These are phyloP conservation scores for Encarsia formosa DNA, from an alignment of 2,888 invertebrate genomes.

Conservation along the genomic window DNA sequence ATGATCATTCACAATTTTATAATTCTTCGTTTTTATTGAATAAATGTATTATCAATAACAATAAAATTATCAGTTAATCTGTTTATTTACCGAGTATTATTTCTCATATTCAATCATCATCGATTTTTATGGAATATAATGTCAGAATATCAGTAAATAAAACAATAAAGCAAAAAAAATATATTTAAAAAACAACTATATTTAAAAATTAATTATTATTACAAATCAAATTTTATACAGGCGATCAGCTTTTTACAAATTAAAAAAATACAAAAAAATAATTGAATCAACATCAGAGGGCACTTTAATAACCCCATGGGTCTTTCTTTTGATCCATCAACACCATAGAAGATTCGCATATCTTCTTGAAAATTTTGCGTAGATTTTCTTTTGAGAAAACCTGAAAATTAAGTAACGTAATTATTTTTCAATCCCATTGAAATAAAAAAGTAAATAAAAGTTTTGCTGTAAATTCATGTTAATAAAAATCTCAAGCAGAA, in stretches of 20 bases:
- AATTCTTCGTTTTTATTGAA: too few species aligned
- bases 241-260: background rate
- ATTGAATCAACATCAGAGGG: background rate
- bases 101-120: too few species aligned
- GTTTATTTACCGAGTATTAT: too few species aligned
- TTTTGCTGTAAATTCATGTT: too few species aligned
- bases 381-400: conserved; percentile 71
- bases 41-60: too few species aligned
- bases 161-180: too few species aligned
- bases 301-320: conserved; percentile 64
- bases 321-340: conserved; percentile 74
- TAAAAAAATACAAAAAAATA: background rate
- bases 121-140: too few species aligned
- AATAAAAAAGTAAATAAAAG: too few species aligned
- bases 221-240: background rate
- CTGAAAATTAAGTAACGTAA: conserved; percentile 35
- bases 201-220: background rate
- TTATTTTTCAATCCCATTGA: background rate
- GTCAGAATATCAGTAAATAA: too few species aligned
- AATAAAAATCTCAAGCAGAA: conserved; percentile 11
- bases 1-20: too few species aligned
- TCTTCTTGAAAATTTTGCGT: conserved; percentile 69
- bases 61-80: too few species aligned
- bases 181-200: background rate
- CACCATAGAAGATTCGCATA: conserved; percentile 73